Conservation (phyloP, 1,140 invertebrate species). For the Brachionus angularis region DNA sequence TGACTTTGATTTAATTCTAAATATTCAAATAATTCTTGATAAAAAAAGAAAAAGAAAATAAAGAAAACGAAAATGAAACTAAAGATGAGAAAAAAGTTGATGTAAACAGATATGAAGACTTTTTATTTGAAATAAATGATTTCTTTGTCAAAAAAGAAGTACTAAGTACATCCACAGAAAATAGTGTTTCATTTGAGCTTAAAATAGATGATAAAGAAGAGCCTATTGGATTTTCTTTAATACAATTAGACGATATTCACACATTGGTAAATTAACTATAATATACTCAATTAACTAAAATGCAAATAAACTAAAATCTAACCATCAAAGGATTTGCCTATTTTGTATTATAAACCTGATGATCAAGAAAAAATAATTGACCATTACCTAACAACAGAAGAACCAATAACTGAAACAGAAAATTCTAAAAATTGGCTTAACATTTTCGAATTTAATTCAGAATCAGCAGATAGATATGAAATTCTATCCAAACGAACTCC, state of each 20-base stretch:
- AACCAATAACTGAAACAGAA: background rate
- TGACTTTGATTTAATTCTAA: too few relatives aligned
- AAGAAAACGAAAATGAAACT: slow-evolving; percentile 6
- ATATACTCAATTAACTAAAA: background rate
- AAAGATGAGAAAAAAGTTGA: slow-evolving; percentile 21
- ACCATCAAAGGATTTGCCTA: background rate
- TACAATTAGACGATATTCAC: slow-evolving; percentile 26
- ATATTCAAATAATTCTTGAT: background rate
- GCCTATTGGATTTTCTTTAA: background rate
- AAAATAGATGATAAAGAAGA: background rate
- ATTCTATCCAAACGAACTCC: slow-evolving; percentile 19
- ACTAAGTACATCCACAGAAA: background rate
- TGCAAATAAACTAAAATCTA: background rate
- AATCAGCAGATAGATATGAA: slow-evolving; percentile 2
- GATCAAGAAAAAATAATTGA: background rate
- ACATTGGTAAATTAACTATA: too few relatives aligned
- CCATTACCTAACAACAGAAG: background rate
- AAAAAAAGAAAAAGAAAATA: background rate
- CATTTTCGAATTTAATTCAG: background rate
- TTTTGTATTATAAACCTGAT: slow-evolving; percentile 22
- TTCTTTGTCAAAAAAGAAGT: background rate
- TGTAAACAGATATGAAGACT: slow-evolving; percentile 31
- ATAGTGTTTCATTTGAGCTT: background rate
- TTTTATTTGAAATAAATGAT: slow-evolving; percentile 17
- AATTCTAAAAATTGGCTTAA: background rate